Conservation (phyloP, 1,140 invertebrate species). For the Drosophila paulistorum region DNA sequence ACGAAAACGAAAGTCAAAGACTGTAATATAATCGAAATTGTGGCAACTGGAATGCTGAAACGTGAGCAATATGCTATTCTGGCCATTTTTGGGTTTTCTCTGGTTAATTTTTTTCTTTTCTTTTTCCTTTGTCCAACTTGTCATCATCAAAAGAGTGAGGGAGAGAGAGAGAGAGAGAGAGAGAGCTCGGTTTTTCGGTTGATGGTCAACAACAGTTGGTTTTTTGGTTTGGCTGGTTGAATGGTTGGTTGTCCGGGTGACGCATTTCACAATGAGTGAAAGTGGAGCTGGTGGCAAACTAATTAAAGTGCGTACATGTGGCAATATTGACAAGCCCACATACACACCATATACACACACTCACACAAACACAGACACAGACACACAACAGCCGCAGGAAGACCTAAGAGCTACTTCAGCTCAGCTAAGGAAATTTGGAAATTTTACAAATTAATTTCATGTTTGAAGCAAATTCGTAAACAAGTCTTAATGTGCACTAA, state of each 20-base stretch:
- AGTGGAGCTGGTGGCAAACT: slow-evolving; percentile 35
- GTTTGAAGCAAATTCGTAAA: slow-evolving; percentile 79
- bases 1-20: not conserved
- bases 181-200: not conserved
- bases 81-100: not conserved
- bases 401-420: not conserved
- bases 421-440: slow-evolving; percentile 55
- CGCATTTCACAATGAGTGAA: slow-evolving; percentile 4
- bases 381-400: too few relatives aligned
- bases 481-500: slow-evolving; percentile 79
- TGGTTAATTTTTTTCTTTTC: not conserved
- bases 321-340: not conserved
- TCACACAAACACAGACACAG: too few relatives aligned
- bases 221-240: not conserved
- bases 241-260: slow-evolving; percentile 12
- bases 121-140: not conserved
- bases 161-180: too few relatives aligned
- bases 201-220: slow-evolving; percentile 18
- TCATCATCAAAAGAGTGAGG: too few relatives aligned
- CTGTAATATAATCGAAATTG: slow-evolving; percentile 7
- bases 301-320: slow-evolving; percentile 63
- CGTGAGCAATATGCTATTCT: slow-evolving; percentile 8
- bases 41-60: slow-evolving; percentile 7
- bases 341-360: not conserved
- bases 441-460: slow-evolving; percentile 79